Base-by-base conservation (phyloP, 2,797 vertebrate species). In the Numenius phaeopus region DNA sequence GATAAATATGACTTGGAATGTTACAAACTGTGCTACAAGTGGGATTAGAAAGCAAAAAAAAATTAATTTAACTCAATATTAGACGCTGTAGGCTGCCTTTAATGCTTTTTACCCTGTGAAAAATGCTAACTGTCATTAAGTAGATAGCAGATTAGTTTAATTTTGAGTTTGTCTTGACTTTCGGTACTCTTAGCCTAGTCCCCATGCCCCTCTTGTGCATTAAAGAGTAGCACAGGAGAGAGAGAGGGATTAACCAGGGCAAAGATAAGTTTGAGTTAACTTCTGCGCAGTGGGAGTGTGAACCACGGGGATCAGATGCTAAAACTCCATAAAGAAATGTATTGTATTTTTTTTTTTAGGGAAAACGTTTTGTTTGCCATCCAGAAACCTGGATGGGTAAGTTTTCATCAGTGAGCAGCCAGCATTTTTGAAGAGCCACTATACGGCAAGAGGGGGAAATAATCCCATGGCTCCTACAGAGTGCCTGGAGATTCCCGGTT, bases 1-100 rank as follows among this genome's bases (percentile, higher is more conserved):
- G 86, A 93, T 83, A 89, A 97, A 92, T 90, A 95, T 20, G 54
- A 64, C 54, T 95, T 65, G 67, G 70, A 92, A 94, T 88, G 84
- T 88, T 92, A 72, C 46, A 91, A 93, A 87, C 83, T 69, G 61
- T 5, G 20, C 59, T 59, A 39, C n/a, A 57, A 90, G 81, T 16
- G 4, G 69, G 82, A 92, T 91, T 94, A 75, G 77, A 59, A 83
- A 83, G 46, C 78, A 76, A 87, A 92, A 93, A 82, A 69, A 91
- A 92, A 84, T 21, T 47, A 67, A 89, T 90, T 89, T 64, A 39
- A 71, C 64, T 94, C 79, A 49, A 24, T 80, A 37, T 77, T 87
- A 52, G 47, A 70, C 69, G 57, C 57, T 77, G 32, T 49, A 52
- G 87, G 18, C 44, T 93, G 46, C 57, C 54, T 69, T 77, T 80